These are phyloP conservation scores for Crocidura indochinensis DNA, from an alignment of 2,797 vertebrate species.

Conservation along the genomic window DNA sequence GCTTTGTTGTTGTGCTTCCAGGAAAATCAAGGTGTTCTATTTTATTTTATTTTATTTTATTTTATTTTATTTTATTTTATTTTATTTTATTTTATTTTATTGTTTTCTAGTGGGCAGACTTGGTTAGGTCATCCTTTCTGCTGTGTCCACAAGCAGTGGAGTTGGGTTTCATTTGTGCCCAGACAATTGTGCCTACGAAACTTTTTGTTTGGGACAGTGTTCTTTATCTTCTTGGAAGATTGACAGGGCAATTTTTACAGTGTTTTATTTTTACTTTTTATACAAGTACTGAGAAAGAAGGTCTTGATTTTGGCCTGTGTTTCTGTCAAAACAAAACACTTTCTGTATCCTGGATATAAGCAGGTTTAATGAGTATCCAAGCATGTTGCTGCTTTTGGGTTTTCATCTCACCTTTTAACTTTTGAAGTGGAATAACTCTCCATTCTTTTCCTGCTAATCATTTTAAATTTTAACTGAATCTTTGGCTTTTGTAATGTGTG, in stretches of 20 bases:
- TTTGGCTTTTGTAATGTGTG: conserved; percentile 61
- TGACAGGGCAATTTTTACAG: conserved; percentile 1
- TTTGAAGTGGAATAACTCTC: conserved; percentile 52
- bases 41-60: not conserved
- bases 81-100: not conserved
- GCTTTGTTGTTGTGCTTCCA: not conserved
- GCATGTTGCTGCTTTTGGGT: conserved; percentile 42
- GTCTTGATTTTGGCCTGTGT: conserved; percentile 64
- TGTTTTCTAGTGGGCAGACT: not conserved
- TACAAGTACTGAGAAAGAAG: conserved; percentile 61
- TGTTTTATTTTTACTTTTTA: conserved; percentile 73
- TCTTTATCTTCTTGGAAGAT: conserved; percentile 68
- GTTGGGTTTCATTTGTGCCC: too few relatives aligned
- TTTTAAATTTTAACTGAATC: conserved; percentile 72
- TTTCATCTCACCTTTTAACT: conserved; percentile 65
- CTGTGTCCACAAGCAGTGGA: not conserved
- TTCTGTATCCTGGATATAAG: conserved; percentile 69
- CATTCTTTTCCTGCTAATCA: conserved; percentile 72
- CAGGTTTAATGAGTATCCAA: conserved; percentile 39
- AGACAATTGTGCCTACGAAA: not conserved
- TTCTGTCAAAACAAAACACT: conserved; percentile 74
- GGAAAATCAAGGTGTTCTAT: not conserved
- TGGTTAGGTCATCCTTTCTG: not conserved
- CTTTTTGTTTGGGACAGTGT: not conserved
- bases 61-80: not conserved